Base-by-base conservation (phyloP, 2,797 vertebrate species). In the Protosalanx chinensis region DNA sequence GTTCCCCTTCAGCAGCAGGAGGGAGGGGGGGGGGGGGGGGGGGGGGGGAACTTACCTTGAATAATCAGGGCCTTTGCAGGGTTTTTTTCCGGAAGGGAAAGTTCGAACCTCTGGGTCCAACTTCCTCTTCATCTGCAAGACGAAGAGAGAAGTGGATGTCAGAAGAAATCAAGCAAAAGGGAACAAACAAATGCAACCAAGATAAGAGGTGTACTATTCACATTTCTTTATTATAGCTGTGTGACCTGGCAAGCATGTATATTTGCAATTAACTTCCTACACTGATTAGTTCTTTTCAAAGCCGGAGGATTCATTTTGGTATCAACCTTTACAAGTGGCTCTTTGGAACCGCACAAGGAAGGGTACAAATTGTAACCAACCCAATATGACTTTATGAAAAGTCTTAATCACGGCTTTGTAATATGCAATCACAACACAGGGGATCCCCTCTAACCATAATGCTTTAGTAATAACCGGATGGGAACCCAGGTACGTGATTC, bases 71-170 rank as follows among this genome's bases (percentile, higher is more conserved):
- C 96, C 97, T 95, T 98, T 98, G 92, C 96, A 99, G 90, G 97
- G 98, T 90, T 99, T 99, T 95, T 99, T 99, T 91, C 97, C 98
- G 93, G 97, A 94, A 94, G 97, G 95, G 94, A 99, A 98, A 91
- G 97, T 93, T 90, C 97, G 96, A 93, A 98, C 97, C 95, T 99
- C 98, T 64, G 97, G 95, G 94, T 99, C 98, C 95, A 99, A 98
- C 96, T 99, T 99, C 91, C 98, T 98, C 94, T 99, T 99, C 98
- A 99, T 99, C 98, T 99, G 91, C 78, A 92, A 93, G 79, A 85
- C 72, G 13, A n/a, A n/a, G 1, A 72, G 16, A 77, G 72, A 76
- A 72, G 68, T 51, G 66, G 79, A 63, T 77, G 32, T 70, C 72
- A 79, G n/a, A 76, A 23, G 10, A 64, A n/a, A 69, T 37, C 51